Evolutionary conservation across 2,797 vertebrate species (phyloP).

Genomic region (Lutjanus campechanus): DNA sequence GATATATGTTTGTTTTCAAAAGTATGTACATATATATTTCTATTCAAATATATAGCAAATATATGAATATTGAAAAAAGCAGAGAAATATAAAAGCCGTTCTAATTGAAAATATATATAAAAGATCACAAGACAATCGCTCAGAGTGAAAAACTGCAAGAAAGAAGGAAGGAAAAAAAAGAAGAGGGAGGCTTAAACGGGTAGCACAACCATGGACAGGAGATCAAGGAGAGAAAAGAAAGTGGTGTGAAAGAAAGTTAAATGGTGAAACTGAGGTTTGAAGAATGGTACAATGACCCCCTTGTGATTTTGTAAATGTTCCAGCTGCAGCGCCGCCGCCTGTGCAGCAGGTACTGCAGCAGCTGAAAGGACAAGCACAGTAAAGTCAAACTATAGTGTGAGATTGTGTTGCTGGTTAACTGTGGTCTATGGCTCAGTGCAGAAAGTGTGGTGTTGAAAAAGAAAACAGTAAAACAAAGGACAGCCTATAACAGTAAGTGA

Average conservation of each 20-base stretch:
- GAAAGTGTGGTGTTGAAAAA: conserved; percentile 78
- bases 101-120: conserved; percentile 87
- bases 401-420: conserved; percentile 77
- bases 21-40: conserved; percentile 91
- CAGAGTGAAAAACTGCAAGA: conserved; percentile 77
- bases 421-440: conserved; percentile 78
- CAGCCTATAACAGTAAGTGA: conserved; percentile 74
- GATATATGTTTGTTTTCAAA: conserved; percentile 89
- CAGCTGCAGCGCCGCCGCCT: conserved; percentile 30
- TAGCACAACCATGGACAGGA: conserved; percentile 74
- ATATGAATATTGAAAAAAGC: conserved; percentile 88
- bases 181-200: conserved; percentile 74
- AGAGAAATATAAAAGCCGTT: conserved; percentile 87
- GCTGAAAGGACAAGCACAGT: conserved; percentile 78
- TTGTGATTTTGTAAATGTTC: conserved; percentile 76
- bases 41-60: conserved; percentile 90
- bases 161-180: conserved; percentile 58
- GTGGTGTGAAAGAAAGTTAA: conserved; percentile 55
- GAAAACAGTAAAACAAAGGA: conserved; percentile 69
- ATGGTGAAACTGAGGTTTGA: conserved; percentile 60
- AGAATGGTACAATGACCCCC: conserved; percentile 56
- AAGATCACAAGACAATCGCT: conserved; percentile 90
- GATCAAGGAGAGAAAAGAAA: conserved; percentile 52
- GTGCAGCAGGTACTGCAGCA: conserved; percentile 39
- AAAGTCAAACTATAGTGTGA: conserved; percentile 74